phyloP scores from a whole-genome alignment of 2,113 vertebrate species.

The Colinus virginianus region DNA sequence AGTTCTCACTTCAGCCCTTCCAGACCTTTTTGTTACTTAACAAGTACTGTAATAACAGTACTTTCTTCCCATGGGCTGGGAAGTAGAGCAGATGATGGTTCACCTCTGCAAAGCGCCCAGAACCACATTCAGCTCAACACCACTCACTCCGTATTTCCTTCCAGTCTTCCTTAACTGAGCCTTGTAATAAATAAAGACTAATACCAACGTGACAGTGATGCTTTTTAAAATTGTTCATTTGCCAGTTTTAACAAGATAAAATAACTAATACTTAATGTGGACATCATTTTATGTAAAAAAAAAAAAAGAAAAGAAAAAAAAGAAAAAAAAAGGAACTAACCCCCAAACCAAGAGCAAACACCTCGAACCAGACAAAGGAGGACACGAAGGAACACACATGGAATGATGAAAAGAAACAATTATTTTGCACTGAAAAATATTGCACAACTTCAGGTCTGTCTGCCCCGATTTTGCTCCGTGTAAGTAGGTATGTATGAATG shows the following conservation, averaged over 20 bases:
- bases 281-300: constrained; percentile 30
- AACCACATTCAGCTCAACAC: constrained; percentile 11
- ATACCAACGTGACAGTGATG: constrained; percentile 49
- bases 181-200: constrained; percentile 73
- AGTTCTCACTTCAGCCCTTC: constrained; percentile 49
- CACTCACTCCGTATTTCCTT: background rate
- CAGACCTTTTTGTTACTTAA: constrained; percentile 42
- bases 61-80: constrained; percentile 6
- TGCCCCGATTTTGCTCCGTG: constrained; percentile 70
- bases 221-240: constrained; percentile 75
- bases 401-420: constrained; percentile 72
- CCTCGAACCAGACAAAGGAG: constrained; percentile 17
- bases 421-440: constrained; percentile 70
- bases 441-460: constrained; percentile 79
- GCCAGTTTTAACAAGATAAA: constrained; percentile 75
- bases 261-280: constrained; percentile 68
- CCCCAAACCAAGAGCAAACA: background rate
- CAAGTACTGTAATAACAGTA: constrained; percentile 21
- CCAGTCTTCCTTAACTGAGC: constrained; percentile 27
- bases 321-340: background rate
- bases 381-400: constrained; percentile 70
- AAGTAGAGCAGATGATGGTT: background rate
- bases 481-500: constrained; percentile 67
- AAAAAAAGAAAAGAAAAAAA: background rate
- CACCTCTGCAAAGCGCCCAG: constrained; percentile 41